Conservation (phyloP, 2,888 invertebrate genomes). For the Harmothoe impar region DNA sequence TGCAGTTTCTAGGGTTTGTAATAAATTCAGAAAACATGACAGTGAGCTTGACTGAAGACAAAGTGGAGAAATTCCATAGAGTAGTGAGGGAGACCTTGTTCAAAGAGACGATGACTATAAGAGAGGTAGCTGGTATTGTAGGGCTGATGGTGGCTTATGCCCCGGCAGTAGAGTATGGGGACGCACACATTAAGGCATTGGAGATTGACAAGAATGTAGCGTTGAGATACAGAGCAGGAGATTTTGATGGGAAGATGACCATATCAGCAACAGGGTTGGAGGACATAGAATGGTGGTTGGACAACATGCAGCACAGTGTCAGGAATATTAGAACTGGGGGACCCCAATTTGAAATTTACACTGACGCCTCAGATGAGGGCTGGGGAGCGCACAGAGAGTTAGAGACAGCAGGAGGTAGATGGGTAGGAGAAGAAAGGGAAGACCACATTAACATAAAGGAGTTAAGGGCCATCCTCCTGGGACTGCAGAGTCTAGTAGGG, state of each 20-base stretch:
- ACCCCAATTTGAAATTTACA: neutral
- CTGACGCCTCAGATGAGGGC: neutral
- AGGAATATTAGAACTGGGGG: neutral
- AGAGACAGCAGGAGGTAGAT: too few species aligned
- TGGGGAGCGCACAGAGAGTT: constrained; percentile 31
- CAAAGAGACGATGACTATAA: too few species aligned
- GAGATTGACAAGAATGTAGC: neutral
- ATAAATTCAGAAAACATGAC: too few species aligned
- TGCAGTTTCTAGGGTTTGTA: too few species aligned
- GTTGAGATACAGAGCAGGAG: neutral
- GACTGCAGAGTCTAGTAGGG: too few species aligned
- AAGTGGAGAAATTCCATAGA: too few species aligned
- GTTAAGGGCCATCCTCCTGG: too few species aligned
- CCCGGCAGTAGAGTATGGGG: neutral
- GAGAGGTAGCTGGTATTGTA: neutral
- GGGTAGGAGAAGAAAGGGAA: too few species aligned
- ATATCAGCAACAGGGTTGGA: neutral
- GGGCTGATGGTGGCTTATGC: constrained; percentile 13
- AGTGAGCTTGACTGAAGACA: too few species aligned
- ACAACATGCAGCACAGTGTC: neutral
- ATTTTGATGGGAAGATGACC: constrained; percentile 17
- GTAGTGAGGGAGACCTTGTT: too few species aligned
- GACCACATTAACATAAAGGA: too few species aligned
- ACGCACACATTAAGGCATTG: neutral
- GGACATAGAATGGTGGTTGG: neutral